Evolutionary conservation across 2,888 invertebrate species (phyloP).

Genomic region (Amitus sp.): DNA sequence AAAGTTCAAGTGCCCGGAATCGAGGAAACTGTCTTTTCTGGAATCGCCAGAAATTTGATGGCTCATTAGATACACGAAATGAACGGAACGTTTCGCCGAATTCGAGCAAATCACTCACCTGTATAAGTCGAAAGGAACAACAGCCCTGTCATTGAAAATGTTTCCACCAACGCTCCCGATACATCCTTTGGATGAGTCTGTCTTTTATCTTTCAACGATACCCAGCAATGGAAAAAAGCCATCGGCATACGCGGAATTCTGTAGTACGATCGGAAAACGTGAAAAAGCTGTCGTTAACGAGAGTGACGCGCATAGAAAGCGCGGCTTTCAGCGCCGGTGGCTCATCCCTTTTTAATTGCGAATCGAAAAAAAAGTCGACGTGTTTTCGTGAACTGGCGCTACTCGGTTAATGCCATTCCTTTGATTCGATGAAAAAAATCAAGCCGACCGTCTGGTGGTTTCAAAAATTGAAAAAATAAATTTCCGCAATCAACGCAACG

Average conservation of each 20-base stretch:
- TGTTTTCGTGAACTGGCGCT: not conserved
- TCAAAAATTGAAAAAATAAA: not conserved
- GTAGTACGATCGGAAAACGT: not conserved
- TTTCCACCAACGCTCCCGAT: not conserved
- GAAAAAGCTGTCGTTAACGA: constrained; percentile 6
- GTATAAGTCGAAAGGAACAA: not conserved
- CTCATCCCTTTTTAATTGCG: constrained; percentile 12
- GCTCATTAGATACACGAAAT: too few species aligned
- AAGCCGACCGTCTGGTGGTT: not conserved
- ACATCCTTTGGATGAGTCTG: not conserved
- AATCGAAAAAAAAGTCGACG: constrained; percentile 6
- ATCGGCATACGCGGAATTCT: not conserved
- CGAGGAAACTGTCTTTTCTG: too few species aligned
- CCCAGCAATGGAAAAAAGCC: not conserved
- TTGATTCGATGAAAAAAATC: not conserved
- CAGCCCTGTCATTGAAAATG: not conserved
- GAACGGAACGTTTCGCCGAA: too few species aligned
- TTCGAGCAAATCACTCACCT: too few species aligned
- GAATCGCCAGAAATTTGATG: too few species aligned
- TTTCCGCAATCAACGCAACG: too few species aligned
- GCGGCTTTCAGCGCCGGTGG: constrained; percentile 6
- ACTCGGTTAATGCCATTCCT: constrained; percentile 7
- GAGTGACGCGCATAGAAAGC: constrained; percentile 5
- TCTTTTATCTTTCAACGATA: not conserved
- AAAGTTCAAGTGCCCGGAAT: not conserved